phyloP scores from a whole-genome alignment of 35 echinoderm and acorn worm species.

The Diadema setosum region DNA sequence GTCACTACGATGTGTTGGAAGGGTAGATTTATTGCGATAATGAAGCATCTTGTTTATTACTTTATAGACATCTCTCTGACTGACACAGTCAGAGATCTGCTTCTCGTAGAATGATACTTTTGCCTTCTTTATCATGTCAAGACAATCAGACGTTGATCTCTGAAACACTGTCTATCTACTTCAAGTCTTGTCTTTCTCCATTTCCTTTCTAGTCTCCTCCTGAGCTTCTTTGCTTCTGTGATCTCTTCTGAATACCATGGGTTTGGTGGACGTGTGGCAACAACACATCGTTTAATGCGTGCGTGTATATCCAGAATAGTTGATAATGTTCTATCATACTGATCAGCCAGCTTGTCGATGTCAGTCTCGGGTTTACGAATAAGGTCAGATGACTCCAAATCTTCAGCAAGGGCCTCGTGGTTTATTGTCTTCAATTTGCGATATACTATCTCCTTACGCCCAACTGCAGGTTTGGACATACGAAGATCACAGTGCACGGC shows the following conservation, averaged over 20 bases:
- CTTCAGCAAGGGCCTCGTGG: neutral
- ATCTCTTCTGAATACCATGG: constrained; percentile 5
- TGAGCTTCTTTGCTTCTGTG: neutral
- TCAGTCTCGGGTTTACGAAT: neutral
- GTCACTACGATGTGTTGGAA: neutral
- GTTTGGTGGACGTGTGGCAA: neutral
- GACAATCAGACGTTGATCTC: neutral
- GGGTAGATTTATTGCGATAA: neutral
- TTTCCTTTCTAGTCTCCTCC: neutral
- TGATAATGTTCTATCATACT: neutral
- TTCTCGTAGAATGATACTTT: neutral
- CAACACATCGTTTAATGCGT: neutral
- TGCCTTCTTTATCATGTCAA: neutral
- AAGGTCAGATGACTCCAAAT: neutral
- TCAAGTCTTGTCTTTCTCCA: neutral
- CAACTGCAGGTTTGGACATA: neutral
- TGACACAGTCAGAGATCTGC: neutral
- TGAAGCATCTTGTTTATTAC: neutral
- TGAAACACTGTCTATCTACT: neutral
- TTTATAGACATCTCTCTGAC: neutral
- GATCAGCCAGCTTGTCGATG: neutral
- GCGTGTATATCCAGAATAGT: constrained; percentile 20
- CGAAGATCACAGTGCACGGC: neutral
- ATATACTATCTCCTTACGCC: neutral
- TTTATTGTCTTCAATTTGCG: neutral